A percentile compares a stretch with the other conserved stretches of the same genome.
phyloP scores from a whole-genome alignment of 2,797 vertebrate species.

The Vultur gryphus region DNA sequence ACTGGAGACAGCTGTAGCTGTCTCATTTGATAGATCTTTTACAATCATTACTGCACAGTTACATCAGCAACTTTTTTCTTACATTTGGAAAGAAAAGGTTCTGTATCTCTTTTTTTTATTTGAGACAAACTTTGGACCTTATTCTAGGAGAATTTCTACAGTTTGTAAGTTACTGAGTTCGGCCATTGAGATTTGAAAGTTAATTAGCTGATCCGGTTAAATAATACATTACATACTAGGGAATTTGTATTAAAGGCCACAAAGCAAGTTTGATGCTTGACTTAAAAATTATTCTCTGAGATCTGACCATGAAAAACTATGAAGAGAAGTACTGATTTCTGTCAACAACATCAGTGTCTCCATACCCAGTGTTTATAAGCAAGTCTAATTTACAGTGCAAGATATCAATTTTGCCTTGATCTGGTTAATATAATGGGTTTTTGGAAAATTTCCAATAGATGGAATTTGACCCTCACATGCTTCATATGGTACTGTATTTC shows the following conservation, averaged over 20 bases:
- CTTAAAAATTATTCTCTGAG: background rate
- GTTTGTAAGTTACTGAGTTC: background rate
- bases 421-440: background rate
- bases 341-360: background rate
- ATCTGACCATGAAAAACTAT: background rate
- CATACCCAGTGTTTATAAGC: background rate
- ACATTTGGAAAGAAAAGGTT: background rate
- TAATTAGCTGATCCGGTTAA: background rate
- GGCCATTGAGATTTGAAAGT: background rate
- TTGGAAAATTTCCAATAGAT: background rate
- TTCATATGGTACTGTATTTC: background rate
- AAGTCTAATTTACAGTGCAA: background rate
- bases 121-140: background rate
- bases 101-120: background rate
- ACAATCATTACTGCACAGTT: background rate
- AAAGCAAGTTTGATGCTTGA: background rate
- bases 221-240: background rate
- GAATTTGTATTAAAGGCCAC: background rate
- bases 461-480: background rate
- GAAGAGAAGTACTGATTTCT: background rate
- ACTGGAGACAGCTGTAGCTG: background rate
- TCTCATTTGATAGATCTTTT: background rate
- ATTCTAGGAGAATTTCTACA: background rate
- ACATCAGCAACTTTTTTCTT: background rate
- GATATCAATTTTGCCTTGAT: background rate